phyloP scores from a whole-genome alignment of 1,140 invertebrate genomes.

The Anastrepha ludens region DNA sequence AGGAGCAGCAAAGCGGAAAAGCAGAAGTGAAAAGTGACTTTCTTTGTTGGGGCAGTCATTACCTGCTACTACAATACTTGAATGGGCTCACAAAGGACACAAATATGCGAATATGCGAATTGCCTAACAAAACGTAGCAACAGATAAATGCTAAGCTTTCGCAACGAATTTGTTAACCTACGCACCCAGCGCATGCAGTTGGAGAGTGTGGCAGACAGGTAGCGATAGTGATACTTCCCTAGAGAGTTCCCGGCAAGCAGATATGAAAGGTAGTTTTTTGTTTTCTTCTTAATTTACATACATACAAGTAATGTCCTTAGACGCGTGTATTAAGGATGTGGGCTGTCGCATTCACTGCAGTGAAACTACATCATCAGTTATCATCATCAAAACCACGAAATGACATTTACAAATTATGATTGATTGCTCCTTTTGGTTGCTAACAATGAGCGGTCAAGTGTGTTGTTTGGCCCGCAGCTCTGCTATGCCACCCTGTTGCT shows the following conservation, averaged over 20 bases:
- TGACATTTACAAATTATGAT: constrained; percentile 51
- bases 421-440: constrained; percentile 35
- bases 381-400: constrained; percentile 42
- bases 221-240: neutral
- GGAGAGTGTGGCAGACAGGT: neutral
- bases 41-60: too few relatives aligned
- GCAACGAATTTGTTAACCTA: neutral
- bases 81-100: too few relatives aligned
- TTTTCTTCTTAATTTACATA: neutral
- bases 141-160: neutral
- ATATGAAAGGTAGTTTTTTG: neutral
- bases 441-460: neutral
- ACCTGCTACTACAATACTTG: too few relatives aligned
- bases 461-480: neutral
- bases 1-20: neutral
- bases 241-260: neutral
- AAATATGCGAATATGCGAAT: too few relatives aligned
- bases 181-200: neutral
- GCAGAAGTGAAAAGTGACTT: too few relatives aligned
- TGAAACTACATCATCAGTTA: constrained; percentile 24
- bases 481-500: neutral
- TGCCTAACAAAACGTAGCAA: too few relatives aligned
- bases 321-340: neutral
- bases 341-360: neutral
- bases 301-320: too few relatives aligned